phyloP scores from a whole-genome alignment of 2,797 vertebrate species.

The Bovichtus variegatus region DNA sequence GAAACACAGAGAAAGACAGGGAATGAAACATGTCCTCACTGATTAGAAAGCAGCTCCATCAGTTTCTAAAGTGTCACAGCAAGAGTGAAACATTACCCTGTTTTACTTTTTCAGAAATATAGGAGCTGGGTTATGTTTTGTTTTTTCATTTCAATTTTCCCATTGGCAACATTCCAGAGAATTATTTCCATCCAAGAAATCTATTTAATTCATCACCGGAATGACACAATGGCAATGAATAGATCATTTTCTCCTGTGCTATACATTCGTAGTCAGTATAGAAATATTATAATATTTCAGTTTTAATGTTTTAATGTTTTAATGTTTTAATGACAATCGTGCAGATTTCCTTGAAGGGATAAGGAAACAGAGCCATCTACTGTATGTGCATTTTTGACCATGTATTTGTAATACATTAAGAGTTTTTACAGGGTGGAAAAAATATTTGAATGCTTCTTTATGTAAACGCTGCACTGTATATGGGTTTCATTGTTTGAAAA shows the following conservation, averaged over 20 bases:
- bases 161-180: constrained; percentile 2
- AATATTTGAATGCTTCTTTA: constrained; percentile 53
- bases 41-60: constrained; percentile 53
- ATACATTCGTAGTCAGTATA: background rate
- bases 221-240: constrained; percentile 13
- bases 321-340: constrained; percentile 79
- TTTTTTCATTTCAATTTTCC: constrained; percentile 25
- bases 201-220: constrained; percentile 9
- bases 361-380: constrained; percentile 42
- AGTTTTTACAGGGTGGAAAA: constrained; percentile 67
- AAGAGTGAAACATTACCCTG: constrained; percentile 21
- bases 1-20: constrained; percentile 32
- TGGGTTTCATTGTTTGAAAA: constrained; percentile 62
- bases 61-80: constrained; percentile 34
- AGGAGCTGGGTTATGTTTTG: constrained; percentile 21
- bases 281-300: too few species aligned
- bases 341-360: constrained; percentile 61
- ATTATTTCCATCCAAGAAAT: constrained; percentile 26
- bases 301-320: too few species aligned
- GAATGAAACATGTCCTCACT: constrained; percentile 49
- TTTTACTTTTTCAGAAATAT: constrained; percentile 27
- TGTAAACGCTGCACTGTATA: constrained; percentile 63
- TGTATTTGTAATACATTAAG: constrained; percentile 66
- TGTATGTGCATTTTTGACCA: constrained; percentile 68
- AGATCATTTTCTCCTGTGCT: background rate